Conservation (phyloP, 2,888 invertebrate genomes). For the Hirtodrosophila duncani region DNA sequence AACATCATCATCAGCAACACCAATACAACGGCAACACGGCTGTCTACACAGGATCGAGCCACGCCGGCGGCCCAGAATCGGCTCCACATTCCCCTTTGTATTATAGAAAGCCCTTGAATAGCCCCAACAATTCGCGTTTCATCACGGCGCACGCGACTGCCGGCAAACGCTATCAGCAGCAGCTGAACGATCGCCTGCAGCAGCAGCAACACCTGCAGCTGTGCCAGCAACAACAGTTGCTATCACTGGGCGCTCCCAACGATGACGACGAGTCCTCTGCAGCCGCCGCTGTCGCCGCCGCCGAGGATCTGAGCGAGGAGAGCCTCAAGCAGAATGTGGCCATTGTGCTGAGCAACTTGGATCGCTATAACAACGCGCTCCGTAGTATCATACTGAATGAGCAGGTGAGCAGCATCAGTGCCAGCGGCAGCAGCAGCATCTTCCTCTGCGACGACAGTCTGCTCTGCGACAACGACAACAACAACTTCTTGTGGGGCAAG, state of each 20-base stretch:
- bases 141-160: constrained; percentile 29
- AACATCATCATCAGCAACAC: constrained; percentile 37
- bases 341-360: constrained; percentile 78
- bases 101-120: constrained; percentile 76
- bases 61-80: constrained; percentile 52
- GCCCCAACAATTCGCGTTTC: constrained; percentile 75
- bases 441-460: constrained; percentile 63
- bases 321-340: constrained; percentile 78
- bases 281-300: constrained; percentile 35
- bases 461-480: constrained; percentile 52
- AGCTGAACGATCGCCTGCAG: constrained; percentile 73
- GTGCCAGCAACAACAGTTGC: constrained; percentile 67
- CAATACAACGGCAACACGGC: constrained; percentile 60
- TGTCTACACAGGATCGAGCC: constrained; percentile 47
- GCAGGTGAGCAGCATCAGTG: constrained; percentile 67
- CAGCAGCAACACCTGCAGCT: constrained; percentile 75
- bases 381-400: constrained; percentile 78
- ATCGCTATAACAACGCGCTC: constrained; percentile 77
- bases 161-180: constrained; percentile 70
- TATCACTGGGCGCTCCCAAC: constrained; percentile 33
- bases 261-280: constrained; percentile 36
- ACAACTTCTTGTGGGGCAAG: constrained; percentile 47
- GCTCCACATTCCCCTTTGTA: constrained; percentile 71
- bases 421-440: constrained; percentile 55
- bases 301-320: constrained; percentile 78